Evolutionary conservation across 1,140 invertebrate genomes (phyloP).

Genomic region (Sipha flava): DNA sequence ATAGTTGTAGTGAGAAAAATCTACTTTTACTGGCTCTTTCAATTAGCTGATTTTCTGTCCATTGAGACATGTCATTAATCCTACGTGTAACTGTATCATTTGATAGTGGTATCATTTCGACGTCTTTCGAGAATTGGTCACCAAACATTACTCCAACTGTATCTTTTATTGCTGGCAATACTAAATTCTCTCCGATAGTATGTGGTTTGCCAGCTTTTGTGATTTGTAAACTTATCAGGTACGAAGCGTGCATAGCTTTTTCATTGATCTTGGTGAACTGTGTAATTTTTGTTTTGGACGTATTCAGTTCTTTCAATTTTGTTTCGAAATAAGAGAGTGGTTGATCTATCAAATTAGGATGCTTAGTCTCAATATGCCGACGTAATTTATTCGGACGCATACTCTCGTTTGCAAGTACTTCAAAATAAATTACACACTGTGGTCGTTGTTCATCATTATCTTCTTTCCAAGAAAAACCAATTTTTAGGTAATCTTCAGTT

Average conservation of each 20-base stretch:
- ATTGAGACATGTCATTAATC: background rate
- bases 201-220: background rate
- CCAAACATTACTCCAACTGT: background rate
- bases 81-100: background rate
- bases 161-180: background rate
- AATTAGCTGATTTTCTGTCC: background rate
- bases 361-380: conserved; percentile 36
- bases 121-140: background rate
- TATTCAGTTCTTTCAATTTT: background rate
- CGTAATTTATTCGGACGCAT: conserved; percentile 35
- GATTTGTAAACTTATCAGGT: background rate
- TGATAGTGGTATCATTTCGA: background rate
- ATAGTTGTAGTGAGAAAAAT: background rate
- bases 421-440: conserved; percentile 38
- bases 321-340: conserved; percentile 2
- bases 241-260: background rate
- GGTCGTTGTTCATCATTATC: background rate
- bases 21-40: background rate
- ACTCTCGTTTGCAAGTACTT: conserved; percentile 35
- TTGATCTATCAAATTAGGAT: conserved; percentile 23
- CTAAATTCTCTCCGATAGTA: background rate
- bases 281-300: background rate
- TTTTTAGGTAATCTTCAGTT: background rate
- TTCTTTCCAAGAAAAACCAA: conserved; percentile 8
- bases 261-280: background rate